Conservation (phyloP, 1,140 invertebrate species). For the Papilio dardanus region DNA sequence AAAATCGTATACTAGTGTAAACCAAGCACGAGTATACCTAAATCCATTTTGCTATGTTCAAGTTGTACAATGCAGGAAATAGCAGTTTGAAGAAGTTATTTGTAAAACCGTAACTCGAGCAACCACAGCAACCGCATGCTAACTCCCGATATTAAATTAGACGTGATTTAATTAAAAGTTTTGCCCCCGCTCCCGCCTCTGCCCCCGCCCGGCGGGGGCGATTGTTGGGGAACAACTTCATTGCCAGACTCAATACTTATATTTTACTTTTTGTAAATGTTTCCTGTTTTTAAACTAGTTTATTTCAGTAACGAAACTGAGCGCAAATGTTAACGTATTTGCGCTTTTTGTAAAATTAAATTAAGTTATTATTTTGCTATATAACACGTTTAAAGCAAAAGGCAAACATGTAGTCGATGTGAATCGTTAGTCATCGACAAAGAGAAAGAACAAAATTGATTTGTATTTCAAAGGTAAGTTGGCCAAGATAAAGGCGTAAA, state of each 20-base stretch:
- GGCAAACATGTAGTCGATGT: too few relatives aligned
- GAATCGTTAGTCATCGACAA: not conserved
- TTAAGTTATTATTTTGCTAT: not conserved
- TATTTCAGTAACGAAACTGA: not conserved
- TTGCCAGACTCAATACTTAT: not conserved
- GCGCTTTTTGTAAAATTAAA: not conserved
- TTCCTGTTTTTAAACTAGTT: not conserved
- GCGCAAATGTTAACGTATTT: not conserved
- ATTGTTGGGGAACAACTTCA: not conserved
- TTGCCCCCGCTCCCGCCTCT: not conserved
- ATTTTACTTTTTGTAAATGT: not conserved
- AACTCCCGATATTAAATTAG: not conserved
- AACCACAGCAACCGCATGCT: not conserved
- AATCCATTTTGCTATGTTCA: too few relatives aligned
- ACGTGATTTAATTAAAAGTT: constrained; percentile 24
- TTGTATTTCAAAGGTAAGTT: not conserved
- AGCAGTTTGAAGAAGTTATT: not conserved
- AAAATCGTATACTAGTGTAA: too few relatives aligned
- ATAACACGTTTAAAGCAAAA: too few relatives aligned
- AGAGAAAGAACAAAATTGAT: not conserved
- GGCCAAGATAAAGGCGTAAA: not conserved
- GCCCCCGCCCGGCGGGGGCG: not conserved
- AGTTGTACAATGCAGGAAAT: not conserved
- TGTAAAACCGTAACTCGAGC: not conserved
- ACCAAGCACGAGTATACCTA: too few relatives aligned